Base-by-base conservation (phyloP, 2,113 vertebrate species). In the Solenodon paradoxus region DNA sequence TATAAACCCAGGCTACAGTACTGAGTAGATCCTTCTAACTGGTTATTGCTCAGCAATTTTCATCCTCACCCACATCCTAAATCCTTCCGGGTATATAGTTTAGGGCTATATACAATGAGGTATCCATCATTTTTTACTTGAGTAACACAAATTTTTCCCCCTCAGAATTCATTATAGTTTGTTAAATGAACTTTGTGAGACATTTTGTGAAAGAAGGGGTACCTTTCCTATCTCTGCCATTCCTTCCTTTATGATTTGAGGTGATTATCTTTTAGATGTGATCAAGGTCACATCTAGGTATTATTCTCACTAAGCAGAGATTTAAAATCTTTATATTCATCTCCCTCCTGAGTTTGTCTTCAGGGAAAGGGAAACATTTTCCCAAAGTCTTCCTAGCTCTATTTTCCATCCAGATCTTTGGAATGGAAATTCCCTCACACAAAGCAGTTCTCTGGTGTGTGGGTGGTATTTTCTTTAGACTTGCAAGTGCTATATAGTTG, bases 401-500 rank as follows among this genome's bases (percentile, higher is more conserved):
- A 42, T 75, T 96, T 97, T 94, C 88, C 63, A 49, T 94, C 49
- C 72, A 96, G 63, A 61, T 24, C 28, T 68, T 92, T 86, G 35
- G 49, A 80, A 79, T 94, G 69, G 40, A 87, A 95, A 97, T 78
- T 81, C 10, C 40, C 63, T 5, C 42, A 49, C 22, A 72, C 9
- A 45, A 82, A 87, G 30, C 8, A 53, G 19, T 40, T 15, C 38
- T 92, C 38, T 71, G 59, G n/a, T 49, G 15, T 66, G 74, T 88
- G 38, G 42, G 68, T 77, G 61, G 5, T 53, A 68, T 78, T 95
- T 85, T 79, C 72, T 63, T 38, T 6, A 82, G 72, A 45, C 69
- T 88, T 69, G 13, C 30, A 74, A 57, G 63, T 91, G 24, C 45
- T 59, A 9, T 38, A 30, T 74, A 92, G 74, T 75, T 61, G 17